Evolutionary conservation across 2,797 vertebrate species (phyloP).

Genomic region (Malacoraja senta): DNA sequence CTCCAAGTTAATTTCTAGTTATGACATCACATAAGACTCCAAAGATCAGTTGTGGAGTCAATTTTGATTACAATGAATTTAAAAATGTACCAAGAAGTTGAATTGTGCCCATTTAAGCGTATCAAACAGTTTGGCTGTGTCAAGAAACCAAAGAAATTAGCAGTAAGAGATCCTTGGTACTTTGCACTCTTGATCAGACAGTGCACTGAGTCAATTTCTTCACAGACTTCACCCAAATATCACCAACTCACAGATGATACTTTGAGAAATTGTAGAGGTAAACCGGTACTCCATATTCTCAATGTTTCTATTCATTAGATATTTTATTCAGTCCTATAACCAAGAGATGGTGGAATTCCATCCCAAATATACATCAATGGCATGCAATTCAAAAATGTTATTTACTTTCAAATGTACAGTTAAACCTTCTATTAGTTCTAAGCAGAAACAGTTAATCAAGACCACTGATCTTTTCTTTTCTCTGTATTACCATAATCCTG

Average conservation of each 20-base stretch:
- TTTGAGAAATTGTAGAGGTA: not conserved
- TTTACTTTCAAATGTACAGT: not conserved
- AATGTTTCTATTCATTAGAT: not conserved
- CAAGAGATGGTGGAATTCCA: not conserved
- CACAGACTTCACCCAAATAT: not conserved
- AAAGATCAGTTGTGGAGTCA: not conserved
- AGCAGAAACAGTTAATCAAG: not conserved
- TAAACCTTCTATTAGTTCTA: not conserved
- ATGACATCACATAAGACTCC: not conserved
- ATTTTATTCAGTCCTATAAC: not conserved
- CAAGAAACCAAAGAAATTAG: too few relatives aligned
- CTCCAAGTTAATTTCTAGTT: not conserved
- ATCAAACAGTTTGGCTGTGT: too few relatives aligned
- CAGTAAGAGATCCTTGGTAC: too few relatives aligned
- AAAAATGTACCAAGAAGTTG: not conserved
- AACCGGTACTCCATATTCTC: not conserved
- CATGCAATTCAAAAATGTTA: not conserved
- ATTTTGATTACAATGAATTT: not conserved
- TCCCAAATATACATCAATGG: not conserved
- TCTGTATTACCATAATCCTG: not conserved
- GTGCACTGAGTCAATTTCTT: too few relatives aligned
- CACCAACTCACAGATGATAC: not conserved
- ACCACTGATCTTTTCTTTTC: not conserved
- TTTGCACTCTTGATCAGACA: too few relatives aligned
- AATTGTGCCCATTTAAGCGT: too few relatives aligned